Conservation (phyloP, 2,888 invertebrate genomes). For the Villa cingulata region DNA sequence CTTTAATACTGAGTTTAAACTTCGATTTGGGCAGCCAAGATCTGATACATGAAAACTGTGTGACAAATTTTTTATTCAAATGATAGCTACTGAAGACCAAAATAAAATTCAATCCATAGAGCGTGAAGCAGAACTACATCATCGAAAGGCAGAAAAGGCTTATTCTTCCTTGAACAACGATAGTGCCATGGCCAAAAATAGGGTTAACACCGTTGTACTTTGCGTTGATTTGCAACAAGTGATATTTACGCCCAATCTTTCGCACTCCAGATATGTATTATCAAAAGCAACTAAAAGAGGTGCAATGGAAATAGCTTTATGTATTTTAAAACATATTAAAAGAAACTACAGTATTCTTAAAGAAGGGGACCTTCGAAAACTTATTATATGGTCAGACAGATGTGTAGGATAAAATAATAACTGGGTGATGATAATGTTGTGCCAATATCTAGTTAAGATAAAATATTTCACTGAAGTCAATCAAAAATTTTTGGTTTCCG, state of each 20-base stretch:
- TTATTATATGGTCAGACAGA: background rate
- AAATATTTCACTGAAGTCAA: background rate
- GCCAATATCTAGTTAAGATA: background rate
- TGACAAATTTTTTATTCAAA: background rate
- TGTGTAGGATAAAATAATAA: background rate
- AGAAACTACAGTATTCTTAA: background rate
- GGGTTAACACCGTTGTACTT: background rate
- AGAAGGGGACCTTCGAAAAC: background rate
- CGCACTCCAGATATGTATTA: constrained; percentile 1
- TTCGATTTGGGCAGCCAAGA: constrained; percentile 2
- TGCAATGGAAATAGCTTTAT: constrained; percentile 5
- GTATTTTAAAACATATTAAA: background rate
- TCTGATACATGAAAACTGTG: constrained; percentile 2
- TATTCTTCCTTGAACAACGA: background rate
- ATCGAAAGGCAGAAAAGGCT: constrained; percentile 1
- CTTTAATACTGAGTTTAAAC: background rate
- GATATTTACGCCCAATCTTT: constrained; percentile 6
- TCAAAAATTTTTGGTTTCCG: background rate
- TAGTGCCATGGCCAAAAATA: background rate
- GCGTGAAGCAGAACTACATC: background rate
- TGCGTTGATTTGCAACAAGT: constrained; percentile 7
- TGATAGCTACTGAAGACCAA: background rate
- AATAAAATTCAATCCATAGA: background rate
- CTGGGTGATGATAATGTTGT: background rate
- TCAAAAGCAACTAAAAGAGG: constrained; percentile 8